Conservation (phyloP, 2,797 vertebrate species). For the Fringilla coelebs region DNA sequence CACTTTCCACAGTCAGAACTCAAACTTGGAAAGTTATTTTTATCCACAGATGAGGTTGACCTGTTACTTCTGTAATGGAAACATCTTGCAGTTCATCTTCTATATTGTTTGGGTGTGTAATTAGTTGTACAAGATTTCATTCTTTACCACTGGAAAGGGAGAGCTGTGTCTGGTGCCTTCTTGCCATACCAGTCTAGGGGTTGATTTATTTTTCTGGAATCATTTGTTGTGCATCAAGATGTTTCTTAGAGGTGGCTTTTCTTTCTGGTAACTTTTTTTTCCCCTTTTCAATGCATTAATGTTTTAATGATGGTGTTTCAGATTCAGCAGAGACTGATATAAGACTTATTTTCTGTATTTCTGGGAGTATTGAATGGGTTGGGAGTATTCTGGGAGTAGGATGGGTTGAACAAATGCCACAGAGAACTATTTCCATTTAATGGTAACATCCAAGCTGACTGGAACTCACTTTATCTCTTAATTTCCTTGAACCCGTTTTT, state of each 20-base stretch:
- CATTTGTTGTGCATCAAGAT: neutral
- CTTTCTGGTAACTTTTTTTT: neutral
- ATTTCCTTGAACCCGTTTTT: neutral
- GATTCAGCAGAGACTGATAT: neutral
- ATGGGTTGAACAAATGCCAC: neutral
- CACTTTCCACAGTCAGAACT: slow-evolving; percentile 26
- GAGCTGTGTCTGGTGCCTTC: neutral
- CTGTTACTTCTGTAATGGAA: slow-evolving; percentile 29
- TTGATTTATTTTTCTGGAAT: neutral
- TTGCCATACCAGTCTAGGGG: neutral
- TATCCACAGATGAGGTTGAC: neutral
- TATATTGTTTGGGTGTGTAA: neutral
- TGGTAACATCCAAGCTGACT: neutral
- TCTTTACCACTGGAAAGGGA: neutral
- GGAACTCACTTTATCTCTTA: neutral
- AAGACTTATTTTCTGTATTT: neutral
- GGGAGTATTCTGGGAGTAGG: too few species aligned
- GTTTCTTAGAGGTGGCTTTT: neutral
- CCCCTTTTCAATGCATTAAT: neutral
- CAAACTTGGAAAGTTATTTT: slow-evolving; percentile 27
- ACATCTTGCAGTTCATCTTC: neutral
- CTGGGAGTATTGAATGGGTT: neutral
- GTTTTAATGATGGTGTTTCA: neutral
- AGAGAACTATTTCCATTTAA: neutral
- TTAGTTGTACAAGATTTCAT: neutral